Evolutionary conservation across 2,888 invertebrate species (phyloP), one percentile per base, ranked within the genome.

Genomic region (Aleiodes leptofemur): DNA sequence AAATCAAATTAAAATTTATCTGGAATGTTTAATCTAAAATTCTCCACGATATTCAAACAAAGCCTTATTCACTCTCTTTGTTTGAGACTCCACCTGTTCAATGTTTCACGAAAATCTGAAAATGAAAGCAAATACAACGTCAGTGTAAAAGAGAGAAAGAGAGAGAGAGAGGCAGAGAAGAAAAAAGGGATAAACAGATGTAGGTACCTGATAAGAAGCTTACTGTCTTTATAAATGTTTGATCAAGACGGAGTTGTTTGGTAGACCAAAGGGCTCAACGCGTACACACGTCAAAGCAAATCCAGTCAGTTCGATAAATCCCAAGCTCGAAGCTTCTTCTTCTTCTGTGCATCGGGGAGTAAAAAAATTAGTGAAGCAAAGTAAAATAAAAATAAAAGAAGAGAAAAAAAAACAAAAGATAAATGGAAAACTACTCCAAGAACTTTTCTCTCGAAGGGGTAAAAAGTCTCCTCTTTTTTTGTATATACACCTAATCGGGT

Each of bases 401-500:
- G 38, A 38, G 23, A 23, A 23, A 23, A 23, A 23, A 23, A 23
- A 23, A 23, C 23, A 23, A 23, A 23, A 31, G 59, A 38, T 38
- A 38, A 34, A 34, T 34, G 34, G 31, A 59, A 59, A 59, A 59
- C 34, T 9, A 59, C 59, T 59, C n/a, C 3, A 11, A 38, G 16
- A 61, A 34, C 14, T 43, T 43, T 43, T 14, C 43, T 64, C 64
- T 14, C 0, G 6, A 43, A 48, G 14, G 23, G 23, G 23, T 11
- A 11, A 43, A 43, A 9, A 43, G 38, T 38, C 3, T 38, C 43
- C 8, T 69, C 34, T 16, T 55, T 61, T 55, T 23, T 66, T 55
- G 38, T 34, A 59, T 31, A 38, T 31, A 38, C 53, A 66, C 48
- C 43, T 71, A 71, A 55, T 70, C 70, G 70, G 70, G 76, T 68